Percentiles rank a stretch among this genome's conserved stretches.
phyloP scores from a whole-genome alignment of 2,797 vertebrate species.

The Gymnodraco acuticeps region DNA sequence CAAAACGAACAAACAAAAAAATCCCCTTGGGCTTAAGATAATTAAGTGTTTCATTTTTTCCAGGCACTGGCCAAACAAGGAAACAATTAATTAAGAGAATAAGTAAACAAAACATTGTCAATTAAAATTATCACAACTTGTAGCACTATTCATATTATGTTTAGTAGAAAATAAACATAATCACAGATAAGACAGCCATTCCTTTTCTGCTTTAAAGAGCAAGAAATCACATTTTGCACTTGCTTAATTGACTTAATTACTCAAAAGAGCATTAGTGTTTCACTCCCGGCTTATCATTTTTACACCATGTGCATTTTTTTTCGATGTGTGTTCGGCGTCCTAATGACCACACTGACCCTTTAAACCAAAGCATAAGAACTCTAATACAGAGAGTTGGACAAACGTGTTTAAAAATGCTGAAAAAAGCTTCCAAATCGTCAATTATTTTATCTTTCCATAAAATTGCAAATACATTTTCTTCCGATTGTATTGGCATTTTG shows the following conservation, averaged over 20 bases:
- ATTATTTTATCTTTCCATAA: background rate
- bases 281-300: background rate
- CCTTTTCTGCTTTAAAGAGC: conserved; percentile 1
- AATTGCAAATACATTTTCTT: background rate
- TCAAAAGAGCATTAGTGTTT: background rate
- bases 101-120: background rate
- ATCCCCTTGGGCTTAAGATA: too few species aligned
- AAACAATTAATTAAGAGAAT: background rate
- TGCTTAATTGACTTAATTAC: background rate
- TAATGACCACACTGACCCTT: background rate
- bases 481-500: background rate
- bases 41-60: too few species aligned
- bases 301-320: background rate
- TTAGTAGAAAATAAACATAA: background rate
- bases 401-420: background rate
- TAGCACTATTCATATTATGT: background rate
- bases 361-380: background rate
- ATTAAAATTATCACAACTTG: background rate
- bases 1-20: too few species aligned
- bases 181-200: background rate
- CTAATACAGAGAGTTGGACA: background rate
- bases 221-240: background rate
- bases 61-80: too few species aligned
- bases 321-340: background rate
- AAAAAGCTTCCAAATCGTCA: background rate